These are phyloP conservation scores for Helobdella robusta DNA, from an alignment of 2,888 invertebrate genomes.

Conservation along the genomic window DNA sequence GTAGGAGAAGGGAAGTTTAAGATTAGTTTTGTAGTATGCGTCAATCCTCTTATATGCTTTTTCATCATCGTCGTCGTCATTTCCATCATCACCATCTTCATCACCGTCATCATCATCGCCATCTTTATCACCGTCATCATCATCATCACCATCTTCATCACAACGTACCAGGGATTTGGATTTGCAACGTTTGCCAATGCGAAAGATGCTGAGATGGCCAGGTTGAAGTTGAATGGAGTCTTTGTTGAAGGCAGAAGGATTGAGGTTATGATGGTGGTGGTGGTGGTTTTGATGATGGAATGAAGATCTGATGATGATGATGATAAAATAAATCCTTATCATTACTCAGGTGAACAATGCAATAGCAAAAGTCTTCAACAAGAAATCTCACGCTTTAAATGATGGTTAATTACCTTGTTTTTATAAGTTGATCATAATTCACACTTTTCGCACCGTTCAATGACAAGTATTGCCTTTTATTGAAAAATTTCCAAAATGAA, in stretches of 20 bases:
- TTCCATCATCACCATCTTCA: too few relatives aligned
- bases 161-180: slow-evolving; percentile 82
- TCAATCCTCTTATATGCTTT: too few relatives aligned
- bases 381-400: slow-evolving; percentile 4
- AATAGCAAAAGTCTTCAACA: slow-evolving; percentile 21
- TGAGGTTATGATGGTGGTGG: slow-evolving; percentile 62
- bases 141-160: too few relatives aligned
- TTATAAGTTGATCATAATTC: background rate
- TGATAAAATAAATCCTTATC: background rate
- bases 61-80: too few relatives aligned
- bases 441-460: too few relatives aligned
- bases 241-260: slow-evolving; percentile 99
- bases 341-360: slow-evolving; percentile 26
- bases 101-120: too few relatives aligned
- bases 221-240: slow-evolving; percentile 99
- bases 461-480: too few relatives aligned
- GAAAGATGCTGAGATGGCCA: slow-evolving; percentile 99
- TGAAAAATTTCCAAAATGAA: background rate
- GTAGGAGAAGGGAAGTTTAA: too few relatives aligned
- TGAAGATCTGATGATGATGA: background rate
- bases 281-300: background rate
- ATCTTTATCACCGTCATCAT: too few relatives aligned
- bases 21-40: too few relatives aligned
- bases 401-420: background rate
- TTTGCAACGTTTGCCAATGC: slow-evolving; percentile 99